Percentiles rank a stretch among this genome's conserved stretches.
These are phyloP conservation scores for Prunella fulvescens DNA, from an alignment of 2,113 vertebrate genomes.

Conservation along the genomic window DNA sequence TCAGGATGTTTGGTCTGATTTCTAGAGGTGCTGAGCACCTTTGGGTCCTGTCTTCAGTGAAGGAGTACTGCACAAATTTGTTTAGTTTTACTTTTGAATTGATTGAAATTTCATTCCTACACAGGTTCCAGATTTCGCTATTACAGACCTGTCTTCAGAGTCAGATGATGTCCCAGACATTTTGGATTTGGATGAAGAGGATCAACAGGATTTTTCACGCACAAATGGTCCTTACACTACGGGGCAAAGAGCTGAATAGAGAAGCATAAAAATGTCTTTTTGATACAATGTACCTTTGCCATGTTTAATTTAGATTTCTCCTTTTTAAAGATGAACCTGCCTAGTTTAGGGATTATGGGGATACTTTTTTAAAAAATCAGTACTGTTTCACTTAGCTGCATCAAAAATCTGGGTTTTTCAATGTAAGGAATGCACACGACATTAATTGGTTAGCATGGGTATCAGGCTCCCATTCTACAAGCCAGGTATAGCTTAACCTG, in stretches of 20 bases:
- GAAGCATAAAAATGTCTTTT: background rate
- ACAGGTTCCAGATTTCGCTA: slow-evolving; percentile 76
- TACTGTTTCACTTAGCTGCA: slow-evolving; percentile 36
- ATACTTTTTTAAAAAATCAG: slow-evolving; percentile 20
- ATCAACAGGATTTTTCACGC: slow-evolving; percentile 62
- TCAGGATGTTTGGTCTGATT: background rate
- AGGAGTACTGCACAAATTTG: background rate
- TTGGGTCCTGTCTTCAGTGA: background rate
- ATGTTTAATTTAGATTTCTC: slow-evolving; percentile 39
- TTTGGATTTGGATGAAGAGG: slow-evolving; percentile 74
- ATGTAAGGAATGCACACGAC: background rate
- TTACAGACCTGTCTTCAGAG: slow-evolving; percentile 75
- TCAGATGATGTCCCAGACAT: slow-evolving; percentile 75
- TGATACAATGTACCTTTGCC: slow-evolving; percentile 12
- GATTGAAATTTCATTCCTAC: slow-evolving; percentile 54
- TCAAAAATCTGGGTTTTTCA: background rate
- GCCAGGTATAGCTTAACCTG: background rate
- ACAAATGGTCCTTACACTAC: slow-evolving; percentile 42
- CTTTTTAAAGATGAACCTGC: slow-evolving; percentile 20
- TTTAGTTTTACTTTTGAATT: slow-evolving; percentile 37
- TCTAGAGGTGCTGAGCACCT: background rate
- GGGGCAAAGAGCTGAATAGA: slow-evolving; percentile 54
- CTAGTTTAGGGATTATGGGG: slow-evolving; percentile 47
- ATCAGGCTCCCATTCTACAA: background rate
- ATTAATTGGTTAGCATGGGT: background rate